Base-by-base conservation (phyloP, 2,888 invertebrate species). In the Thecocarcelia acutangulata region DNA sequence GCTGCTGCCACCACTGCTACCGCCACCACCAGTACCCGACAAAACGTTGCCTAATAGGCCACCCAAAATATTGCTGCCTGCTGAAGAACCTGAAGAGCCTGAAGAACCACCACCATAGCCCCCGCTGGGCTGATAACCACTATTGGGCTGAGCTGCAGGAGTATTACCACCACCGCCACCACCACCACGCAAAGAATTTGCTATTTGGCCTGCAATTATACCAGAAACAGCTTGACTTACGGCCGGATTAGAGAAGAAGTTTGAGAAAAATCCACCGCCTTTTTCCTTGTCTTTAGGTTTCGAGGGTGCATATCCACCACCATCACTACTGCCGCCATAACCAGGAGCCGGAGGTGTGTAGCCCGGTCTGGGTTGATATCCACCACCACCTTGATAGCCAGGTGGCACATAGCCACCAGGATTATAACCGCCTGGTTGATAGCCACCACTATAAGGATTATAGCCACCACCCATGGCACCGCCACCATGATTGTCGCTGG, bases 141-240 rank as follows among this genome's bases (percentile, higher is more conserved):
- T 86, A 54, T 85, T 85, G 0, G 86, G 83, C 11, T 83, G 85
- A 17, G 70, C 11, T 85, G 80, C 46, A 4, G 75, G 61, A 11
- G 42, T 64, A 13, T 85, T 85, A 12, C 88, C 88, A 50, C 56
- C 56, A 24, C 52, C 56, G 5, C 52, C 52, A n/a, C 52, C 44
- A 8, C 91, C 89, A 1, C 90, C 90, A 59, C 89, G 87, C 21
- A 91, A 84, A 40, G 87, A 85, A 78, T 90, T 90, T 48, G 89
- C 86, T 58, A 90, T 88, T 86, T 90, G 90, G 52, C 89, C 90
- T 58, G 90, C 89, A 86, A 90, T 89, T 61, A 91, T 86, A 77
- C 90, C 91, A 76, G 88, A 87, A 42, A 90, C 88, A 24, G 90
- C 91, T 84, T 90, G 89, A 87, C 87, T 87, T 59, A 91, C 89